Base-by-base conservation (phyloP, 2,113 vertebrate genomes). In the Corythornis vintsioides region DNA sequence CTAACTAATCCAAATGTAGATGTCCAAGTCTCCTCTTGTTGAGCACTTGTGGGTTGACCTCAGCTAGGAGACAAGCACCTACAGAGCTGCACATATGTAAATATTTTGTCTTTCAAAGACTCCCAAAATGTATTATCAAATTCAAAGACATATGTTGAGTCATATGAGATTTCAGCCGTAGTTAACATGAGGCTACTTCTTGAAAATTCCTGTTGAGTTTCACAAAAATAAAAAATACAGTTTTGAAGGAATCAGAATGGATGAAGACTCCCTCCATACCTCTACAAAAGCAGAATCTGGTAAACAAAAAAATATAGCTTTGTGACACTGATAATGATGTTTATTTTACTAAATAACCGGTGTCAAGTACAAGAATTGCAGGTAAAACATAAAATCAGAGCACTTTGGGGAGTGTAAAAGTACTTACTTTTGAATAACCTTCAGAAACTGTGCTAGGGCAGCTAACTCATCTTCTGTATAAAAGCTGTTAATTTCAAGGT, bases 391-490 rank as follows among this genome's bases (percentile, higher is more conserved):
- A 78, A 55, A 90, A 84, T 35, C 16, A 67, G 45, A 53, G 29
- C 6, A 48, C 21, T 50, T 72, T 69, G 3, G 35, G 38, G 40
- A 42, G 38, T 19, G 8, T 28, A 13, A 15, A 74, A 76, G 31
- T 63, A 94, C 95, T 96, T 94, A 98, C 97, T 86, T 95, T 76
- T 92, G 50, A 83, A 80, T 61, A 6, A 47, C 52, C 45, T 64
- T 61, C 20, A 98, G 83, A 50, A 96, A 80, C 15, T 81, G 21
- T 16, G 12, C 33, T 19, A 65, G 3, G 0, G 13, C 4, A 6
- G 10, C 31, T 24, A 96, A 5, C 1, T 52, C 56, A 1, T 95
- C 90, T 48, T 90, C 80, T 22, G 28, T 6, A 29, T 29, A 48
- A 74, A 79, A 29, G 2, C 1, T 17, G 8, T 33, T 42, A 6